Evolutionary conservation across 2,888 invertebrate genomes (phyloP).

Genomic region (Leucoma salicis): DNA sequence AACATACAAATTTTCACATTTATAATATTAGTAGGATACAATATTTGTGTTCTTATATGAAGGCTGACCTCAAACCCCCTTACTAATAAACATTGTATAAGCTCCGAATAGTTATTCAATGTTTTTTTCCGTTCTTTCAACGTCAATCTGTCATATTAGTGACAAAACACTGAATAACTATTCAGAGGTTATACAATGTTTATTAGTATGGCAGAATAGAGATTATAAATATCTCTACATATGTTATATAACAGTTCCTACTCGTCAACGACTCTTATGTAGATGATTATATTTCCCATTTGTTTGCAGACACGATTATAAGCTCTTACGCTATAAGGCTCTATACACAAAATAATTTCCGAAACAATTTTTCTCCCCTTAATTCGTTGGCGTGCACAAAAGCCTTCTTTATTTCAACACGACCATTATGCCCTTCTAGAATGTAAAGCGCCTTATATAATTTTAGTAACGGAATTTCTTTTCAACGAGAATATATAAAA

Average conservation of each 20-base stretch:
- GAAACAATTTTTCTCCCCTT: slow-evolving; percentile 37
- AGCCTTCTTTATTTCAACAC: slow-evolving; percentile 16
- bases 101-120: too few relatives aligned
- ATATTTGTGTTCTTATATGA: too few relatives aligned
- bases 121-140: too few relatives aligned
- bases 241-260: neutral
- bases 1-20: too few relatives aligned
- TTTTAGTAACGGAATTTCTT: slow-evolving; percentile 34
- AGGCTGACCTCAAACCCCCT: too few relatives aligned
- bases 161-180: too few relatives aligned
- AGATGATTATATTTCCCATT: neutral
- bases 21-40: too few relatives aligned
- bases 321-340: slow-evolving; percentile 24
- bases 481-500: slow-evolving; percentile 24
- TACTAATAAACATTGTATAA: too few relatives aligned
- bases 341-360: slow-evolving; percentile 44
- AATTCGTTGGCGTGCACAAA: slow-evolving; percentile 31
- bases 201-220: too few relatives aligned
- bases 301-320: slow-evolving; percentile 13
- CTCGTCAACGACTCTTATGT: neutral
- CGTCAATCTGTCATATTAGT: too few relatives aligned
- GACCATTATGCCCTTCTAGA: slow-evolving; percentile 11
- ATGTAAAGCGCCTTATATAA: slow-evolving; percentile 31
- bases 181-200: too few relatives aligned
- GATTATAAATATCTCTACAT: too few relatives aligned